Conservation (phyloP, 2,888 invertebrate genomes). For the Junonia oenone region DNA sequence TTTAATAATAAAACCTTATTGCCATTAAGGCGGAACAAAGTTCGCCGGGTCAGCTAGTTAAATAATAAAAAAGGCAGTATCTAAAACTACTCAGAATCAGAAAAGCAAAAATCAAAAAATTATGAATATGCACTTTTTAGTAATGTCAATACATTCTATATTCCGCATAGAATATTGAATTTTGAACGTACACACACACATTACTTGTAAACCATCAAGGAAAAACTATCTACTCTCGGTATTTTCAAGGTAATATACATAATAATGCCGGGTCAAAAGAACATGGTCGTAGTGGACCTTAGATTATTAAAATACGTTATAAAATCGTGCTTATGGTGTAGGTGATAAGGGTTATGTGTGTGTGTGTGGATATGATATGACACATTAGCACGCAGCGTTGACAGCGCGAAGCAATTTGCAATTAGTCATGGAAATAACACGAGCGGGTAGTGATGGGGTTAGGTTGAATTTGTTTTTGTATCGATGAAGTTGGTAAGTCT, state of each 20-base stretch:
- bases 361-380: conserved; percentile 47
- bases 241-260: conserved; percentile 27
- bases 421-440: conserved; percentile 74
- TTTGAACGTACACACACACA: not conserved
- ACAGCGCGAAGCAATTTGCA: conserved; percentile 71
- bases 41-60: too few species aligned
- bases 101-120: not conserved
- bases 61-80: too few species aligned
- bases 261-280: conserved; percentile 24
- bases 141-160: too few species aligned
- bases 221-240: conserved; percentile 20
- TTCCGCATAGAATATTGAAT: not conserved
- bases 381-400: conserved; percentile 72
- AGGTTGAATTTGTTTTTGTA: not conserved
- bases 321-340: conserved; percentile 13
- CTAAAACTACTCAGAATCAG: not conserved
- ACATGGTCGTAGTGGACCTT: conserved; percentile 15
- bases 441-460: conserved; percentile 39
- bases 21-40: too few species aligned
- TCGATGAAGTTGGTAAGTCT: not conserved
- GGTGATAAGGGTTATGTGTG: not conserved
- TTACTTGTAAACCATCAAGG: not conserved
- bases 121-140: not conserved
- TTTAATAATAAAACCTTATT: too few species aligned
- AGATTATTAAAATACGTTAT: conserved; percentile 7